Base-by-base conservation (phyloP, 2,888 invertebrate genomes). In the Pachymerium ferrugineum region DNA sequence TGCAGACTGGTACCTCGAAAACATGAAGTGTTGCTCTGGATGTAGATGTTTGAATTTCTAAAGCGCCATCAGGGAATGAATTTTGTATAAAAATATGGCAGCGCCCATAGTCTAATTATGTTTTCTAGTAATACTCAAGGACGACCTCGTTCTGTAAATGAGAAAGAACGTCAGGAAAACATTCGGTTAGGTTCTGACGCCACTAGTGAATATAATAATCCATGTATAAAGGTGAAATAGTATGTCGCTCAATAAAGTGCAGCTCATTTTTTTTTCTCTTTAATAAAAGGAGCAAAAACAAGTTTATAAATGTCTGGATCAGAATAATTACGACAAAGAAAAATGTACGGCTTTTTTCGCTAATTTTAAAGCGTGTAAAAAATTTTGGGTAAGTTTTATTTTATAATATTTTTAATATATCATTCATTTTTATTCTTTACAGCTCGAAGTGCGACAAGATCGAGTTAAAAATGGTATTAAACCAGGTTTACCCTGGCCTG, bases 341-440 rank as follows among this genome's bases (percentile, higher is more conserved):
- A 87, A 87, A 79, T 94, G 94, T 80, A 82, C 84, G 78, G 74
- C 82, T 0, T 87, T 88, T 80, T 92, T 92, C 80, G 86, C 86
- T 38, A 94, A 94, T 81, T 93, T 92, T 80, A 90, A 88, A 76
- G 87, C 85, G 3, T 94, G 93, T 81, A 90, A 88, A 81, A 87
- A 87, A 76, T 93, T 94, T 84, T 94, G 93, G 94, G 93, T 92
- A 85, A 77, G 77, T 73, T 68, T 2, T 25, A 3, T 28, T 10
- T 68, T 25, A 68, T 5, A 16, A 28, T 1, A 1, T 22, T 8
- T 19, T 33, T 70, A 10, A 3, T 4, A 33, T n/a, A 22, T 33
- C 5, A 42, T 83, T 82, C 74, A 22, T 19, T 47, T 3, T 67
- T 76, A 76, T 74, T 74, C 78, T 71, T 82, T 86, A 73, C 80